Evolutionary conservation across 2,797 vertebrate genomes (phyloP), one percentile per base, ranked within the genome.

Genomic region (Sebastes vulpes): DNA sequence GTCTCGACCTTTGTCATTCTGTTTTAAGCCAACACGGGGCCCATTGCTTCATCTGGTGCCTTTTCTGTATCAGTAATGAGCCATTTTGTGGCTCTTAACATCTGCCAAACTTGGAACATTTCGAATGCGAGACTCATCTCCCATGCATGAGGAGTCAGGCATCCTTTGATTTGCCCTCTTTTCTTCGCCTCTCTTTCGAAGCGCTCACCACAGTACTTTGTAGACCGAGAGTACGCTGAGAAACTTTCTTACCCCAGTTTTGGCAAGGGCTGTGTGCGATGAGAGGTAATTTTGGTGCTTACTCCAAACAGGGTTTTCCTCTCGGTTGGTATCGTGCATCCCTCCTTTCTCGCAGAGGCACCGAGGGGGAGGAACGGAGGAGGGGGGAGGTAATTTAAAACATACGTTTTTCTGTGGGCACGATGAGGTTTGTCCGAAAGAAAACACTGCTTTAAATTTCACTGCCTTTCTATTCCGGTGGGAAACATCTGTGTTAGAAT

Each of bases 101-200:
- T 93, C 93, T 93, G 92, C 90, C 91, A 92, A 92, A 90, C 88
- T 93, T 89, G 88, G 91, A 93, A 87, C 70, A 79, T 86, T 92
- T 85, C 86, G 86, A 90, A 92, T 83, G 91, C 79, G 59, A 83
- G 85, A 83, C 92, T 94, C 91, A 92, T 93, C 86, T 89, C 84
- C 84, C 83, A 92, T 93, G 90, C 91, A 92, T 84, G 83, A 93
- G 83, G 89, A 94, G 91, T 90, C 91, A 77, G 89, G 73, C 82
- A 78, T 89, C 83, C 85, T 93, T 91, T 92, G 89, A 93, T 91
- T 93, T 91, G 76, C 81, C 72, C 89, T 87, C 83, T 84, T 90
- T 89, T 87, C 89, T 86, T 81, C 83, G 82, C 87, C 64, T 87
- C 74, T 71, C 57, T 82, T 86, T 84, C 57, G 50, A 68, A 77